Evolutionary conservation across 2,113 vertebrate genomes (phyloP), one percentile per base, ranked within the genome.

Genomic region (Ochotona princeps): DNA sequence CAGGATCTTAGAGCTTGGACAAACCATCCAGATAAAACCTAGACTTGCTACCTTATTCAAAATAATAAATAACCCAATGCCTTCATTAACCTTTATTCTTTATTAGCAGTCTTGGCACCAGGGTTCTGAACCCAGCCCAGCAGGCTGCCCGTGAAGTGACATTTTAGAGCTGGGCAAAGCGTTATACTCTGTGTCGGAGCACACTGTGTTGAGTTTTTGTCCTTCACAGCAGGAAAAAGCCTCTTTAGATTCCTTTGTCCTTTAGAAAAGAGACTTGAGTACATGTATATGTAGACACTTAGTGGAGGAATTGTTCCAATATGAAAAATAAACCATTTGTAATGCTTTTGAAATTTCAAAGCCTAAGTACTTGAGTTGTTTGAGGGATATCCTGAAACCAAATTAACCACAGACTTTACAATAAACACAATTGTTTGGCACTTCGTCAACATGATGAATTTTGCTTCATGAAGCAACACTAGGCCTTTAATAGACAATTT

Each of bases 31-130:
- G 95, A 97, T 70, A 96, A 97, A 97, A 96, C 82, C 25, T 69
- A 93, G 76, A 84, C 51, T 93, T 96, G 86, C 51, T 93, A 96
- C 96, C 96, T 97, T 95, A 96, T 97, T 97, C 96, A 93, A 86
- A 93, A 97, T 97, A 97, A 97, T 97, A 98, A 96, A 97, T 95
- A 95, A 90, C 86, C 74, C 94, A 73, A 66, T 97, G 97, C 97
- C 96, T 98, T 99, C 98, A 98, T 99, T 99, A 99, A 99, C 98
- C 98, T 98, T 99, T 98, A 96, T 97, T 97, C 93, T 95, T 97
- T 97, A 98, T 98, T 97, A 98, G 93, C 97, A 97, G 94, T 74
- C 95, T 97, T 97, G 95, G 83, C 92, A 97, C 92, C 15, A 1
- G 26, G 94, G 94, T 70, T 96, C 95, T 90, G 83, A 96, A 94